phyloP scores from a whole-genome alignment of 2,113 vertebrate species.

The human (Homo sapiens) region DNA sequence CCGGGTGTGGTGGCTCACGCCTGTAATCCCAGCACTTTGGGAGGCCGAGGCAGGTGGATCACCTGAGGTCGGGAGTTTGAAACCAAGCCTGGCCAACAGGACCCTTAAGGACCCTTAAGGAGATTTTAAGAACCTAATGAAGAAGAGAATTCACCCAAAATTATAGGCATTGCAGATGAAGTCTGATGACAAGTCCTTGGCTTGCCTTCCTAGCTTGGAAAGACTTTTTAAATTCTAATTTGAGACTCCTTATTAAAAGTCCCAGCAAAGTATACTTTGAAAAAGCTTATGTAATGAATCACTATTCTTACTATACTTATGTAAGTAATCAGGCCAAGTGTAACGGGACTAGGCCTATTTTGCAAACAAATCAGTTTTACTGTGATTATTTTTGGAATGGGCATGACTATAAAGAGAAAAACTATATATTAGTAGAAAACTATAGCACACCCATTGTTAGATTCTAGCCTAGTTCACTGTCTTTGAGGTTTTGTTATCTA shows the following conservation, averaged over 20 bases:
- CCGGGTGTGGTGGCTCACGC: accelerated
- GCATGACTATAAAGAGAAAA: neutral
- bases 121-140: neutral
- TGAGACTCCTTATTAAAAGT: neutral
- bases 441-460: neutral
- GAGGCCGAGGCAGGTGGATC: too few relatives aligned
- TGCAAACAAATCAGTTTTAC: neutral
- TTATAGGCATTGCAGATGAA: neutral
- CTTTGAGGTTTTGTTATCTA: neutral
- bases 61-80: too few relatives aligned
- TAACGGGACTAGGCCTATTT: neutral
- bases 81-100: too few relatives aligned
- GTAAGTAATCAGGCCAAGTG: neutral
- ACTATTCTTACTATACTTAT: neutral
- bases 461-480: neutral
- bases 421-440: neutral
- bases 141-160: neutral
- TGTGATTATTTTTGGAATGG: neutral
- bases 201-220: neutral
- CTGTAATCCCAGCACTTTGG: too few relatives aligned
- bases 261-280: neutral
- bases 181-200: neutral
- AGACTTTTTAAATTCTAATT: neutral
- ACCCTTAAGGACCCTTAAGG: neutral
- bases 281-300: neutral